These are phyloP conservation scores for Brachionus angularis DNA, from an alignment of 1,140 invertebrate species.

Conservation along the genomic window DNA sequence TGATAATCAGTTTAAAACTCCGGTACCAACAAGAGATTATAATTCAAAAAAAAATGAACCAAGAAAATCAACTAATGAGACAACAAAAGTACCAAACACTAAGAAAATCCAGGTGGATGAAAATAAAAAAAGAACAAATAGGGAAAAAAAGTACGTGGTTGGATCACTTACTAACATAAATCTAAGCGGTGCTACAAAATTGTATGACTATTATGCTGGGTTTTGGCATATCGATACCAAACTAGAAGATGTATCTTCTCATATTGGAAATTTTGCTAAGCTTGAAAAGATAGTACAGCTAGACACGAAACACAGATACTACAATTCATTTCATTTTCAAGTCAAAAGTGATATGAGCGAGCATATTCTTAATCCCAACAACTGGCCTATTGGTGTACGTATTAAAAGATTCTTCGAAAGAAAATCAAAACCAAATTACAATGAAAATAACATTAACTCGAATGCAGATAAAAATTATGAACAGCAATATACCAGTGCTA, in stretches of 20 bases:
- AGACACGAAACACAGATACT: neutral
- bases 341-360: neutral
- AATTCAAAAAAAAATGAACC: no score
- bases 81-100: no score
- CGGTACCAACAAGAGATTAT: no score
- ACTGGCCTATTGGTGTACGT: neutral
- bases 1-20: no score
- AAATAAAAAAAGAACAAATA: no score
- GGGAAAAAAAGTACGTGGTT: no score
- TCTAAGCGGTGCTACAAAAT: neutral
- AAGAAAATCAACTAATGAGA: no score
- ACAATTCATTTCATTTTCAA: slow-evolving; percentile 15
- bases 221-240: slow-evolving; percentile 9
- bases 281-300: slow-evolving; percentile 9
- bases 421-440: neutral
- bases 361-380: neutral
- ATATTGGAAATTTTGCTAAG: neutral
- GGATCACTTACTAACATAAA: no score
- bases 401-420: slow-evolving; percentile 3
- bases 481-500: no score
- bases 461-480: no score
- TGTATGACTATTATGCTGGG: neutral
- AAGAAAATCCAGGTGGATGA: no score
- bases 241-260: slow-evolving; percentile 6
- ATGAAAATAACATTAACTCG: no score